Evolutionary conservation across 2,113 vertebrate species (phyloP).

Genomic region (Cinclus cinclus): DNA sequence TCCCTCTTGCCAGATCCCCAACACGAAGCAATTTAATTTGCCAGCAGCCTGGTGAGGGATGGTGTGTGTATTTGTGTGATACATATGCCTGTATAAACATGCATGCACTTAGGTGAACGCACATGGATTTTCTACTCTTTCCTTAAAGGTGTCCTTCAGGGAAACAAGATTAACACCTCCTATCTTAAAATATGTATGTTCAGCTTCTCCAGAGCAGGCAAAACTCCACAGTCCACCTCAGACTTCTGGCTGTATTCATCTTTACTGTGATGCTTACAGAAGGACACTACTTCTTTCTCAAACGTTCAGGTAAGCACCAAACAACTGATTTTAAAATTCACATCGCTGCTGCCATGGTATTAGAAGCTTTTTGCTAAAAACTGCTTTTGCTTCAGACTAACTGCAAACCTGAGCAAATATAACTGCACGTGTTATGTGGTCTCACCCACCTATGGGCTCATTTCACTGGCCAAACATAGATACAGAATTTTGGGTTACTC

Average conservation of each 20-base stretch:
- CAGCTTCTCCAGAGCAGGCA: background rate
- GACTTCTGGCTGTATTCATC: accelerated
- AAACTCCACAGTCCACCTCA: background rate
- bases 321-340: background rate
- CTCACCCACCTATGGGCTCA: background rate
- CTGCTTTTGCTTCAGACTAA: background rate
- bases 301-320: background rate
- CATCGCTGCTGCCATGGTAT: background rate
- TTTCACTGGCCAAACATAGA: background rate
- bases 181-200: background rate
- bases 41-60: background rate
- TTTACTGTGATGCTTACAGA: background rate
- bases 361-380: background rate
- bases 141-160: background rate
- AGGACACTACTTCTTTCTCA: background rate
- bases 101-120: background rate
- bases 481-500: background rate
- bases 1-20: background rate
- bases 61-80: background rate
- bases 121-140: background rate
- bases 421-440: accelerated
- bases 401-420: background rate
- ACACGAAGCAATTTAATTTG: slow-evolving; percentile 24
- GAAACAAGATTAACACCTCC: background rate
- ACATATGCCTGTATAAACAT: slow-evolving; percentile 14